Percentiles rank a stretch among this genome's conserved stretches.
Conservation (phyloP, 2,113 vertebrate species). For the Entomyzon cyanotis region DNA sequence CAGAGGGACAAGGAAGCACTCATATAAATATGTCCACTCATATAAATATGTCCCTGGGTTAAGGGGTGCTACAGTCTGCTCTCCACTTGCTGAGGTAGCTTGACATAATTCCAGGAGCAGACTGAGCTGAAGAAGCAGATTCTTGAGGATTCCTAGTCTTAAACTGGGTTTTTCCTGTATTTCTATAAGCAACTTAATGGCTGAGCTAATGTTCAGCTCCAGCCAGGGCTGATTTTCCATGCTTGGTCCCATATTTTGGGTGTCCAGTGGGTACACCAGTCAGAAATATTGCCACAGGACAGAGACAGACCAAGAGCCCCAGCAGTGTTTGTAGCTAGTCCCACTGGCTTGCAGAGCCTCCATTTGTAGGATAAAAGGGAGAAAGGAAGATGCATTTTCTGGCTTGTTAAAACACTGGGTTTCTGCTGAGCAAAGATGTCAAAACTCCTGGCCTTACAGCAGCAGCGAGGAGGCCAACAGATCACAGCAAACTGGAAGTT, state of each 20-base stretch:
- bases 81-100: not conserved
- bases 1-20: not conserved
- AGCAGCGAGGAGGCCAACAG: not conserved
- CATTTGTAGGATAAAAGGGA: not conserved
- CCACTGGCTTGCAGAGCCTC: not conserved
- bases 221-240: not conserved
- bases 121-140: not conserved
- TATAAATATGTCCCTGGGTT: not conserved
- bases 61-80: not conserved
- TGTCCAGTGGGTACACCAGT: not conserved
- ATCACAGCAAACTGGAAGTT: not conserved
- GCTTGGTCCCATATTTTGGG: not conserved
- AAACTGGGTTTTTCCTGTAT: not conserved
- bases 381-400: not conserved
- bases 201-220: not conserved
- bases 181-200: not conserved
- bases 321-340: not conserved
- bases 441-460: not conserved
- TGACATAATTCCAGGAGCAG: not conserved
- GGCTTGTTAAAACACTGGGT: not conserved
- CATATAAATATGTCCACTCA: not conserved
- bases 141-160: not conserved
- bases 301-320: not conserved
- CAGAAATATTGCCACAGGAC: not conserved
- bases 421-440: not conserved